phyloP scores from a whole-genome alignment of 2,113 vertebrate genomes.

The Gymnocephalus cernua region DNA sequence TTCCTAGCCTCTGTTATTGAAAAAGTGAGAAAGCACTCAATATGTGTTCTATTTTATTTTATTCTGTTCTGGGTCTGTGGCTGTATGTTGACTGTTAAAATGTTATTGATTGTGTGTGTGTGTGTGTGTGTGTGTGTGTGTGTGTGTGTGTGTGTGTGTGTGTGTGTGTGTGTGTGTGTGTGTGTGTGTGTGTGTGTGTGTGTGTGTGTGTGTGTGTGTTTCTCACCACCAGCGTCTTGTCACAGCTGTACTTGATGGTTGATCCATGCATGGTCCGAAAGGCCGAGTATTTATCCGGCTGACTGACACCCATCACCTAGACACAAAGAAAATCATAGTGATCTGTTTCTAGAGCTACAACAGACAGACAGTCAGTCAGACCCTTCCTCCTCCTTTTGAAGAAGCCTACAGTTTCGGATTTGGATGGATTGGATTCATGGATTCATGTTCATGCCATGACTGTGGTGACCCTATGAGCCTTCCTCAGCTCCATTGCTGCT shows the following conservation, averaged over 20 bases:
- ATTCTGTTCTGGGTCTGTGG: background rate
- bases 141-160: too few relatives aligned
- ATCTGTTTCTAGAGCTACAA: background rate
- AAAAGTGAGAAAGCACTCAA: too few relatives aligned
- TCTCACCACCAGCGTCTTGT: slow-evolving; percentile 86
- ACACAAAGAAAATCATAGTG: background rate
- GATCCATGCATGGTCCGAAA: slow-evolving; percentile 90
- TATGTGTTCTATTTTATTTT: background rate
- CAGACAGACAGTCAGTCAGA: too few relatives aligned
- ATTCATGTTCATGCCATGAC: background rate
- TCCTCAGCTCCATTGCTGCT: background rate
- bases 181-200: background rate
- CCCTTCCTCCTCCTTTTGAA: background rate
- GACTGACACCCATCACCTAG: slow-evolving; percentile 72
- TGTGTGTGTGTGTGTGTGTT: slow-evolving; percentile 16
- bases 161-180: slow-evolving; percentile 15
- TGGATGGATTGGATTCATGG: background rate
- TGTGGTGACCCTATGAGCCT: background rate
- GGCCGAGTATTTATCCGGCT: slow-evolving; percentile 56
- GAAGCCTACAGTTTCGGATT: background rate
- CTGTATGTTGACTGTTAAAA: background rate
- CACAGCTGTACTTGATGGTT: slow-evolving; percentile 87
- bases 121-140: too few relatives aligned
- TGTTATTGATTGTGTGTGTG: too few relatives aligned
- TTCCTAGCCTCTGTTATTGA: too few relatives aligned